A percentile compares a stretch with the other conserved stretches of the same genome.
These are phyloP conservation scores for Halcyon senegalensis DNA, from an alignment of 2,113 vertebrate genomes.

Conservation along the genomic window DNA sequence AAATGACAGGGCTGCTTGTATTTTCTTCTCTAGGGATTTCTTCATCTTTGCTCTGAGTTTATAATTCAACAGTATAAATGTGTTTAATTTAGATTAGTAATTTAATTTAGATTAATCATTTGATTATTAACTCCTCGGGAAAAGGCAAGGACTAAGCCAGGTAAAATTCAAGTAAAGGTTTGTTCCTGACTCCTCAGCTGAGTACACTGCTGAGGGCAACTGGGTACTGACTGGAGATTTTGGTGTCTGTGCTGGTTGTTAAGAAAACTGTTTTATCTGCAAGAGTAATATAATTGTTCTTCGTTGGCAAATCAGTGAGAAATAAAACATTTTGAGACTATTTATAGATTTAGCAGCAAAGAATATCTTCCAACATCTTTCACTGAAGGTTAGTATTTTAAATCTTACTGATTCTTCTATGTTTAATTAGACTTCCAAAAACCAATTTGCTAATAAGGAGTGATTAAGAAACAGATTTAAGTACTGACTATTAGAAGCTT, in stretches of 20 bases:
- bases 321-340: background rate
- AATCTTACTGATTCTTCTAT: background rate
- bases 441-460: background rate
- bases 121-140: background rate
- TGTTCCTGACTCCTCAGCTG: background rate
- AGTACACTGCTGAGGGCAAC: background rate
- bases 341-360: background rate
- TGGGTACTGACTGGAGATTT: background rate
- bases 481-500: background rate
- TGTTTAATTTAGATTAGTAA: background rate
- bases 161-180: background rate
- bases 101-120: background rate
- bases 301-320: background rate
- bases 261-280: background rate
- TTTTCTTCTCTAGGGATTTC: background rate
- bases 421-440: background rate
- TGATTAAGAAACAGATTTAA: conserved; percentile 6
- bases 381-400: background rate
- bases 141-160: background rate
- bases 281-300: background rate
- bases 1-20: background rate
- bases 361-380: background rate
- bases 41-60: background rate
- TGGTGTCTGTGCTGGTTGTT: background rate
- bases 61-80: background rate